phyloP scores from a whole-genome alignment of 1,140 invertebrate species.

The Bombus consobrinus region DNA sequence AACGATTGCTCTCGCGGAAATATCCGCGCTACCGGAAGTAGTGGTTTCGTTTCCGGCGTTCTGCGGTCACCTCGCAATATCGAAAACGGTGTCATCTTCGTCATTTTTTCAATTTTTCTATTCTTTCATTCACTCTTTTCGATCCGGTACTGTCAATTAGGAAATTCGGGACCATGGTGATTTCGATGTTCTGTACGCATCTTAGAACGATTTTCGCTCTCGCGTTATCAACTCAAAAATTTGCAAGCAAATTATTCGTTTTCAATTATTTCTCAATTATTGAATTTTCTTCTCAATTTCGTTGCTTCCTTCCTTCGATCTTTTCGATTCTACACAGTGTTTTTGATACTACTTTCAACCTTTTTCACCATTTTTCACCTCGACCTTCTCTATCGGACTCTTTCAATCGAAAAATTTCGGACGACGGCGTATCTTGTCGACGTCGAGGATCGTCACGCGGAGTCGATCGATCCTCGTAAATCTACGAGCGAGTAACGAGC shows the following conservation, averaged over 20 bases:
- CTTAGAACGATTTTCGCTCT: background rate
- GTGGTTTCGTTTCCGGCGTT: background rate
- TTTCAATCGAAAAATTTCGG: background rate
- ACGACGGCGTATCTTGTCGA: too few species aligned
- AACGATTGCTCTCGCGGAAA: conserved; percentile 3
- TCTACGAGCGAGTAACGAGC: conserved; percentile 16
- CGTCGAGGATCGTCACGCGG: background rate
- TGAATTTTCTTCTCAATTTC: too few species aligned
- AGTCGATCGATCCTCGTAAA: conserved; percentile 15
- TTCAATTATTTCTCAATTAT: too few species aligned
- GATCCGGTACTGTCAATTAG: too few species aligned
- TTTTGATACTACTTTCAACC: background rate
- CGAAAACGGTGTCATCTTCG: background rate
- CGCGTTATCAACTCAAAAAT: background rate
- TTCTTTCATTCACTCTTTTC: background rate
- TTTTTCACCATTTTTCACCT: background rate
- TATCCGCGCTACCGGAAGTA: background rate
- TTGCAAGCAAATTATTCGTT: too few species aligned
- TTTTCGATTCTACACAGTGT: too few species aligned
- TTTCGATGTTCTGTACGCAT: too few species aligned
- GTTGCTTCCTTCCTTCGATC: too few species aligned
- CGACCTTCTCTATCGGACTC: too few species aligned
- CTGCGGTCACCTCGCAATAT: too few species aligned
- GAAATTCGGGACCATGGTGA: too few species aligned
- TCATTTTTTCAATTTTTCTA: background rate